Evolutionary conservation across 2,797 vertebrate genomes (phyloP).

Genomic region (Fringilla coelebs): DNA sequence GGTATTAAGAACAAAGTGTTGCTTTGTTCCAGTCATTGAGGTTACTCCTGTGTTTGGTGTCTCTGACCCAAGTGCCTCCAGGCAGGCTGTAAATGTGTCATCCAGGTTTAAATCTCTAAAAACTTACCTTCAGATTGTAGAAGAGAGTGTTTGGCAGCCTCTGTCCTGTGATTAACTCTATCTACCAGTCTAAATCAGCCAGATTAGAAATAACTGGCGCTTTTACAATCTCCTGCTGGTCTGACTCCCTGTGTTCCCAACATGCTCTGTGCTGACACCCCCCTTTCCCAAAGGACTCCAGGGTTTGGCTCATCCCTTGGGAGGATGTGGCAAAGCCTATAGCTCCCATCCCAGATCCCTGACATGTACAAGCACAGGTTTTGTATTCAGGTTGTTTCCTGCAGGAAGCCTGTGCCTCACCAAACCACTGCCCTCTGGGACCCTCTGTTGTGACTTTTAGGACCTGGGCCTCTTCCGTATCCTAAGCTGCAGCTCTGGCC

Average conservation of each 20-base stretch:
- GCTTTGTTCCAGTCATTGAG: background rate
- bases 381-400: background rate
- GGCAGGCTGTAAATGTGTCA: background rate
- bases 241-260: background rate
- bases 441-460: background rate
- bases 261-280: background rate
- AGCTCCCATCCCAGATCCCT: background rate
- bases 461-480: background rate
- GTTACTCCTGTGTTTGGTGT: background rate
- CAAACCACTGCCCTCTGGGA: fast-evolving
- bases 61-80: background rate
- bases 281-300: background rate
- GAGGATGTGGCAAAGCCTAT: background rate
- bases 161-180: background rate
- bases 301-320: background rate
- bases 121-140: background rate
- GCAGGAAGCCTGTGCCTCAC: background rate
- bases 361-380: background rate
- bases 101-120: background rate
- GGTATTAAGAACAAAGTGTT: background rate
- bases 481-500: background rate
- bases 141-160: background rate
- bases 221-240: background rate
- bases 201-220: background rate
- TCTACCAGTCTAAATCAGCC: background rate